Percentiles rank a stretch among this genome's conserved stretches.
Conservation (phyloP, 1,140 invertebrate genomes). For the Drosophila kurseongensis region DNA sequence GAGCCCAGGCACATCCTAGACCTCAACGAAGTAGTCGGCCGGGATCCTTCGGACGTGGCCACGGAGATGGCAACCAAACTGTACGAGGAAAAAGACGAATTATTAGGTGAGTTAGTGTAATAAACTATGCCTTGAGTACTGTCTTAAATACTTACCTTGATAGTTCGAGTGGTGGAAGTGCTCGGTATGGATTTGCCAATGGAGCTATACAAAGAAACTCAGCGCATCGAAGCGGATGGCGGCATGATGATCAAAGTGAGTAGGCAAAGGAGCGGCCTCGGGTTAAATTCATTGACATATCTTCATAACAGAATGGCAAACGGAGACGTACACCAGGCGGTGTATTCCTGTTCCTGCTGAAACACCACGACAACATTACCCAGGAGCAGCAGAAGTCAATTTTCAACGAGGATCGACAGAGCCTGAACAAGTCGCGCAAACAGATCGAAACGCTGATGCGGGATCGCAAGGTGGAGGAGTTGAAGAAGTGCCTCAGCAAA, state of each 20-base stretch:
- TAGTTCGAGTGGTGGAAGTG: constrained; percentile 90
- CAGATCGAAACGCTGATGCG: constrained; percentile 85
- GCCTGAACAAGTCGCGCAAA: constrained; percentile 86
- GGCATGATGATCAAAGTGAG: constrained; percentile 92
- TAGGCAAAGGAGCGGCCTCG: neutral
- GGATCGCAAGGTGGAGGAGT: constrained; percentile 88
- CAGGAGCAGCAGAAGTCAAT: constrained; percentile 89
- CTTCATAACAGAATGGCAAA: constrained; percentile 88
- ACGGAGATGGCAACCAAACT: constrained; percentile 90
- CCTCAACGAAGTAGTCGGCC: constrained; percentile 80
- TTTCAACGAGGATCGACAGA: constrained; percentile 89
- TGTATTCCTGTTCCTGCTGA: constrained; percentile 92
- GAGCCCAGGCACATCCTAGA: constrained; percentile 84
- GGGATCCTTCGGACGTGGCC: constrained; percentile 87
- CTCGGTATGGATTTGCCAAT: constrained; percentile 91
- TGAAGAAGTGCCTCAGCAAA: constrained; percentile 85
- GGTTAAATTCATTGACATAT: neutral
- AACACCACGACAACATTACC: constrained; percentile 89
- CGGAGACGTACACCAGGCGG: constrained; percentile 93
- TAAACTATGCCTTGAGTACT: neutral
- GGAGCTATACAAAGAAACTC: constrained; percentile 91
- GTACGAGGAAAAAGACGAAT: constrained; percentile 88
- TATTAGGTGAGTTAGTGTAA: constrained; percentile 87
- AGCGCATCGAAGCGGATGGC: constrained; percentile 91
- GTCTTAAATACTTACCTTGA: neutral